Evolutionary conservation across 2,797 vertebrate species (phyloP).

Genomic region (Spea hammondii): DNA sequence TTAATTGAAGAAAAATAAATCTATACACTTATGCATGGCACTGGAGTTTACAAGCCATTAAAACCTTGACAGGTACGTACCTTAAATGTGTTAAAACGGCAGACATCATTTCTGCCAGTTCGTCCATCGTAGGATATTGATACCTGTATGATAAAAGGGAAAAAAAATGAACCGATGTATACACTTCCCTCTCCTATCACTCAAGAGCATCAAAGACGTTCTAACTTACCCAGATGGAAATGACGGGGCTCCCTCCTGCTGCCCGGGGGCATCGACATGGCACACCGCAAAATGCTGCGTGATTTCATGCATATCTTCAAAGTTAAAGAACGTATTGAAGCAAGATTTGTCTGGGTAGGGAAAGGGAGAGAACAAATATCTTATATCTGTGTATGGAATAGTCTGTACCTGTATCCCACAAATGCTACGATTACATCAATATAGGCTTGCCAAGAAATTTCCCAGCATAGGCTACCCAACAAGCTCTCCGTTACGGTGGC

Average conservation of each 20-base stretch:
- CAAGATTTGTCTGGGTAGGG: slow-evolving; percentile 84
- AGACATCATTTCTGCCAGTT: slow-evolving; percentile 89
- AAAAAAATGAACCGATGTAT: neutral
- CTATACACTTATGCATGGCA: too few species aligned
- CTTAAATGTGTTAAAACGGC: slow-evolving; percentile 83
- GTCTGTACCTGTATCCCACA: too few species aligned
- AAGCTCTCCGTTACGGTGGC: too few species aligned
- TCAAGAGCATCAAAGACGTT: neutral
- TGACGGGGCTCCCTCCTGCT: slow-evolving; percentile 85
- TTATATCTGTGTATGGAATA: too few species aligned
- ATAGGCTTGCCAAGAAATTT: too few species aligned
- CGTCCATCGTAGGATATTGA: slow-evolving; percentile 89
- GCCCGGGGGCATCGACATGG: slow-evolving; percentile 90
- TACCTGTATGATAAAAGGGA: slow-evolving; percentile 73
- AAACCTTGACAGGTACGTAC: slow-evolving; percentile 77
- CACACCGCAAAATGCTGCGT: slow-evolving; percentile 92
- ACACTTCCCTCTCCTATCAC: too few species aligned
- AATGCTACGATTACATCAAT: too few species aligned
- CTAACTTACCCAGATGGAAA: slow-evolving; percentile 85
- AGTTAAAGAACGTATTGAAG: slow-evolving; percentile 95
- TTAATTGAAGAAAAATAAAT: too few species aligned
- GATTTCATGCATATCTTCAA: slow-evolving; percentile 95
- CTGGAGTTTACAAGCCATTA: too few species aligned
- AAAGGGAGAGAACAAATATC: neutral
- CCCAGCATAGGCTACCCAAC: too few species aligned